Base-by-base conservation (phyloP, 2,888 invertebrate genomes). In the Hanleya hanleyi region DNA sequence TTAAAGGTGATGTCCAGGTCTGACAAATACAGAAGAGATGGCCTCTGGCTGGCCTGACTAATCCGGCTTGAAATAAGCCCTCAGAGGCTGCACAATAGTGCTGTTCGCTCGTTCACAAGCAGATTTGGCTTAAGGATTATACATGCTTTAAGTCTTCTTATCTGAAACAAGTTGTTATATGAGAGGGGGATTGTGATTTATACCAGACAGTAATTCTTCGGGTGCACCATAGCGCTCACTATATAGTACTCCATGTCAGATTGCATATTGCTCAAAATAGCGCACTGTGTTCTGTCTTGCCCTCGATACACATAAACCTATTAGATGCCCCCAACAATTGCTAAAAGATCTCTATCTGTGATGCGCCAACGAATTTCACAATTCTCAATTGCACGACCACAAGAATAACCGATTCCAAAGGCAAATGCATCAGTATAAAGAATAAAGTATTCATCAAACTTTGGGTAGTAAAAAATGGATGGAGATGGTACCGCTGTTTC, bases 401-500 rank as follows among this genome's bases (percentile, higher is more conserved):
- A 57, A 74, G 74, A 36, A 26, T 36, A 73, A 0, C 78, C 76
- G 5, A 78, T 36, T 2, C 70, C 49, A 0, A 50, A 0, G n/a
- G n/a, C 65, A 9, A 51, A 50, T 4, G 75, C 78, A 61, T 78
- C 78, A 0, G 77, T 68, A 15, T 47, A 37, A 0, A 77, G 33
- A 26, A 32, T 49, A 57, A 74, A 68, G 4, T 57, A 32, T 36
- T 67, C 5, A 0, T 33, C 3, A 2, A 67, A 49, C 51, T 77
- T 67, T 35, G 70, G 72, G 12, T 64, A 37, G 26, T 3, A 0
- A 4, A 77, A 29, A 1, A 78, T 70, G 9, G 76, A 72, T 33
- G 49, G 36, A n/a, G 62, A 35, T 15, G 38, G 50, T 22, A 76
- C 22, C 3, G 67, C 37, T 0, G 4, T 4, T 69, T 87, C 88